phyloP scores from a whole-genome alignment of 2,113 vertebrate species.

The Electrona antarctica region DNA sequence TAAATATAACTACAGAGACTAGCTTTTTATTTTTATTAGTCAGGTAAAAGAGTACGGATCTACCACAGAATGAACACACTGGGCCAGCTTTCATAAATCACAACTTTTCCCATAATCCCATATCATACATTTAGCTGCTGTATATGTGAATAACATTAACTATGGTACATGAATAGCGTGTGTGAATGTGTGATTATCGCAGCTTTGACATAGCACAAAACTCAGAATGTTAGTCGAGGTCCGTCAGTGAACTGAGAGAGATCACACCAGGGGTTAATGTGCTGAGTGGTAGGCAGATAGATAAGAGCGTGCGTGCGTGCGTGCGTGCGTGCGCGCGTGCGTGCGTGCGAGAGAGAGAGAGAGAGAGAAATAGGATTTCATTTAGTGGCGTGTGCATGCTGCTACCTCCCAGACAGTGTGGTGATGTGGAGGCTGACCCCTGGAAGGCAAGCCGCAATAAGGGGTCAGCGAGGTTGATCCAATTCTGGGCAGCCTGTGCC shows the following conservation, averaged over 20 bases:
- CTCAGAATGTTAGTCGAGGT: constrained; percentile 29
- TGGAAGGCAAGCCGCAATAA: constrained; percentile 50
- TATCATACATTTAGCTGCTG: too few species aligned
- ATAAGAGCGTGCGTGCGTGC: constrained; percentile 44
- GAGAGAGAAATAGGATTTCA: constrained; percentile 58
- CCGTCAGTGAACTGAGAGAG: constrained; percentile 36
- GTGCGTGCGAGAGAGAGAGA: constrained; percentile 25
- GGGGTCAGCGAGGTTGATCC: constrained; percentile 65
- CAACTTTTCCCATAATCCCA: too few species aligned
- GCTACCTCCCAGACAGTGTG: constrained; percentile 44
- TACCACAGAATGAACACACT: too few species aligned
- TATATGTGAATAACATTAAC: too few species aligned
- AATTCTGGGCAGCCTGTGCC: constrained; percentile 58
- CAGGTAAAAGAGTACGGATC: too few species aligned
- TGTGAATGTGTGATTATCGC: too few species aligned
- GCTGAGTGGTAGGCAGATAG: constrained; percentile 51
- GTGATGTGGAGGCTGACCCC: constrained; percentile 63
- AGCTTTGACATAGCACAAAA: constrained; percentile 19
- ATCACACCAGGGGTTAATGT: constrained; percentile 61
- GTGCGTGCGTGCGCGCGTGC: too few species aligned
- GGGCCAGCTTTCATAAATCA: too few species aligned
- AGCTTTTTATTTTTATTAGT: too few species aligned
- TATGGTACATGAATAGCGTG: too few species aligned
- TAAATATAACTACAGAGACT: too few species aligned
- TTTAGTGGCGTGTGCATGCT: constrained; percentile 47